Evolutionary conservation across 2,113 vertebrate genomes (phyloP), one percentile per base, ranked within the genome.

Genomic region (Burhinus oedicnemus): DNA sequence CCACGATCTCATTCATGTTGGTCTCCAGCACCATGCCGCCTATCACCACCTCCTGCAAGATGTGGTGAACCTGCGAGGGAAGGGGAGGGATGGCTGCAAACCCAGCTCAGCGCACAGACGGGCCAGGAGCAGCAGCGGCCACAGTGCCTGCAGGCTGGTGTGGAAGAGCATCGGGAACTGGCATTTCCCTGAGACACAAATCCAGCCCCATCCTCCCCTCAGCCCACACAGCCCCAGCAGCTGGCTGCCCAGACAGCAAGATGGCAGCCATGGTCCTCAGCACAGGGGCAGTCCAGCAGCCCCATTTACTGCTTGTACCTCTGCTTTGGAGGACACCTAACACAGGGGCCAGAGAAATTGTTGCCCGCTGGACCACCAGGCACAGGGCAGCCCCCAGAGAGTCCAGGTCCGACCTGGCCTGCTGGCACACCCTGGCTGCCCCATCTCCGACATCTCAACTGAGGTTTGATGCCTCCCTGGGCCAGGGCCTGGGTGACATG

Each of bases 1-100:
- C 98, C 26, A 99, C 98, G 1, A 99, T 99, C 97, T 99, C 99
- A 30, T 99, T 99, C 99, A 99, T 99, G 96, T 99, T 99, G 83
- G 99, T 99, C 97, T 99, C 99, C 96, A 99, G 94, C 57, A 99
- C 99, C 99, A 99, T 99, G 7, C 99, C 99, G 0, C 99, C 99
- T 95, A 99, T 99, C 90, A 99, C 99, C 97, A 99, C 98, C 97
- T 99, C 99, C 97, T 99, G 99, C 71, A 99, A 95, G 96, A 99
- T 99, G 78, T 96, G 92, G 55, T 96, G 97, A 25, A 97, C 96
- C 97, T 96, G 91, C 26, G 1, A 60, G 64, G 29, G 49, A 27
- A 83, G 25, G 18, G 20, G 9, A n/a, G 3, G 32, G 29, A 54
- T 15, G 58, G 34, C 45, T 92, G 40, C 5, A 26, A 76, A 19